Percentiles rank a stretch among this genome's conserved stretches.
These are phyloP conservation scores for Solea solea DNA, from an alignment of 2,113 vertebrate species.

Conservation along the genomic window DNA sequence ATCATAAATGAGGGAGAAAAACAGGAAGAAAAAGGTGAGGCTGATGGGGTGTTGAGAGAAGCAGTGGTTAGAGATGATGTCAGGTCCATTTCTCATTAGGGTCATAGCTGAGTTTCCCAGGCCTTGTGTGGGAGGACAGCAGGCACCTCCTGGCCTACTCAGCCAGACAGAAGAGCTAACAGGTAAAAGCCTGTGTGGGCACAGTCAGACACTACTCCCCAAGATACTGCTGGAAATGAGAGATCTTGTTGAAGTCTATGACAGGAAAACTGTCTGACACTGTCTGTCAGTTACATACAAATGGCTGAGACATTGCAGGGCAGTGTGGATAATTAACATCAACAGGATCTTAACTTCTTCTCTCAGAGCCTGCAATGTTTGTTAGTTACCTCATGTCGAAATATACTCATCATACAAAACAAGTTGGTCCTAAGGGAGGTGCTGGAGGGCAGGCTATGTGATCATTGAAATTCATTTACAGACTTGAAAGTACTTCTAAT, in stretches of 20 bases:
- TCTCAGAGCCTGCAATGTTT: neutral
- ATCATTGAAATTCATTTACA: neutral
- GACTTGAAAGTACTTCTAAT: too few species aligned
- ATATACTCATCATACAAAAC: neutral
- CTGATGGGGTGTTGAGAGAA: conserved; percentile 33
- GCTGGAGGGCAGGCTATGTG: neutral
- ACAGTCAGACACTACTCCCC: conserved; percentile 26
- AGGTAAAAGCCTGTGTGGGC: conserved; percentile 43
- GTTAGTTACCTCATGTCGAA: too few species aligned
- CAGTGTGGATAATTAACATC: conserved; percentile 31
- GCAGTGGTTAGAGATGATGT: conserved; percentile 46
- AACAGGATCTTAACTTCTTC: conserved; percentile 20
- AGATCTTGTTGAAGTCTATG: conserved; percentile 47
- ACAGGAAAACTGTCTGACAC: conserved; percentile 32
- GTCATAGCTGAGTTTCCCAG: conserved; percentile 35
- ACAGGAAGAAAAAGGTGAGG: conserved; percentile 19
- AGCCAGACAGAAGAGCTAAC: conserved; percentile 45
- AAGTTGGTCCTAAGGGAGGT: conserved; percentile 7
- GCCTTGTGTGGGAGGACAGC: conserved; percentile 47
- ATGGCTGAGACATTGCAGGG: conserved; percentile 15
- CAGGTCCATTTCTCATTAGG: conserved; percentile 67
- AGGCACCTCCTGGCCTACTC: conserved; percentile 42
- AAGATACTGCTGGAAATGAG: conserved; percentile 38
- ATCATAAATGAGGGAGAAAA: conserved; percentile 27
- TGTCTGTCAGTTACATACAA: conserved; percentile 46